Percentiles rank a stretch among this genome's conserved stretches.
These are phyloP conservation scores for Pseudeuparius sepicola DNA, from an alignment of 2,888 invertebrate genomes.

Conservation along the genomic window DNA sequence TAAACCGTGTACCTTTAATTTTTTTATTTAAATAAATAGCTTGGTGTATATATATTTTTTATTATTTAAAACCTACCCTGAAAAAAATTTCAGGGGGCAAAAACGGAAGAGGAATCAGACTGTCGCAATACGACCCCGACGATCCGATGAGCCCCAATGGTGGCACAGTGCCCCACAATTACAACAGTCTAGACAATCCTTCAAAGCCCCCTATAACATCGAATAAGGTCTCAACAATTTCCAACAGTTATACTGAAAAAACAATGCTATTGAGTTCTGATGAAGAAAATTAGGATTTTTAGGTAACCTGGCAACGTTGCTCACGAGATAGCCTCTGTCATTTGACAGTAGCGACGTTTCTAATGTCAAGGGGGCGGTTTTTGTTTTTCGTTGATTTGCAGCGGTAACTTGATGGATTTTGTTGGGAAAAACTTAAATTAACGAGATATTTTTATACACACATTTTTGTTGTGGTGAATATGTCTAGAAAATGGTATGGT, in stretches of 20 bases:
- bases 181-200: conserved; percentile 33
- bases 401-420: too few relatives aligned
- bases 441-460: too few relatives aligned
- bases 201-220: conserved; percentile 38
- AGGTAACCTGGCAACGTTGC: too few relatives aligned
- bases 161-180: conserved; percentile 33
- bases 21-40: conserved; percentile 32
- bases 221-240: conserved; percentile 69
- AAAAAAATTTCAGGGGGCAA: conserved; percentile 47
- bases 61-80: too few relatives aligned
- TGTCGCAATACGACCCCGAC: conserved; percentile 59
- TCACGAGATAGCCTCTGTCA: too few relatives aligned
- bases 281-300: conserved; percentile 64
- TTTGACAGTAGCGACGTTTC: too few relatives aligned
- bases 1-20: conserved; percentile 22
- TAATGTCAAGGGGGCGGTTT: too few relatives aligned
- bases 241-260: conserved; percentile 88
- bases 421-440: too few relatives aligned
- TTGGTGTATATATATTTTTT: conserved; percentile 27
- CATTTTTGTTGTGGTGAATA: too few relatives aligned
- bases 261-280: conserved; percentile 92
- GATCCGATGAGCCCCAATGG: conserved; percentile 46
- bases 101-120: conserved; percentile 54
- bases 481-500: too few relatives aligned
- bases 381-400: too few relatives aligned